Evolutionary conservation across 2,888 invertebrate species (phyloP), one percentile per base, ranked within the genome.

Genomic region (Harpagoxenus sublaevis): DNA sequence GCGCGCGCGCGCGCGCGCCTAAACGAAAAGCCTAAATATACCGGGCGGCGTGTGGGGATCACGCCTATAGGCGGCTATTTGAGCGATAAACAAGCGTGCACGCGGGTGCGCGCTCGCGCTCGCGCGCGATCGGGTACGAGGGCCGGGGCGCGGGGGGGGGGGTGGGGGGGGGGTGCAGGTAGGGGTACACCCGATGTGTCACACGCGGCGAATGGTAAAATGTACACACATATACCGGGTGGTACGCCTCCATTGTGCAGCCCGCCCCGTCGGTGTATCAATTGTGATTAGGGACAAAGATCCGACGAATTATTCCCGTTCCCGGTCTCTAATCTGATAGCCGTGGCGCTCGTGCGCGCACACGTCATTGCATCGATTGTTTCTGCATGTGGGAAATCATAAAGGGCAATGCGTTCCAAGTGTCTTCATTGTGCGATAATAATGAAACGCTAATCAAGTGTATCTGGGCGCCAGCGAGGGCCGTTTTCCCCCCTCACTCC

Each of bases 211-310:
- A 91, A 90, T 89, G 89, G 91, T 90, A 91, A 90, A 90, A 90
- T 89, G 84, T 90, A 90, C 63, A 62, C 70, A 62, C 86, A 87
- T 91, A 87, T 89, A 90, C 90, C 88, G 89, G 88, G 89, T 91
- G 89, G 79, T 91, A 89, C 91, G 86, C 89, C 89, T 90, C 89
- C 89, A 89, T 91, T 89, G 86, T 89, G 86, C 75, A 78, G 18
- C 66, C 85, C 90, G 85, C 89, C 89, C 84, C 90, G 89, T 89
- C 89, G 90, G 89, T 91, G 91, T 91, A 91, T 91, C 90, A 91
- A 91, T 91, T 91, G 91, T 91, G 90, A 91, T 91, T 91, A 91
- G 90, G 91, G 90, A 91, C 90, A 91, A 91, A 91, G 90, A 91
- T 91, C 91, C 90, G 91, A 91, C 90, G 90, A 91, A 91, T 91